These are phyloP conservation scores for Ylistrum balloti DNA, from an alignment of 1,140 invertebrate species.

Conservation along the genomic window DNA sequence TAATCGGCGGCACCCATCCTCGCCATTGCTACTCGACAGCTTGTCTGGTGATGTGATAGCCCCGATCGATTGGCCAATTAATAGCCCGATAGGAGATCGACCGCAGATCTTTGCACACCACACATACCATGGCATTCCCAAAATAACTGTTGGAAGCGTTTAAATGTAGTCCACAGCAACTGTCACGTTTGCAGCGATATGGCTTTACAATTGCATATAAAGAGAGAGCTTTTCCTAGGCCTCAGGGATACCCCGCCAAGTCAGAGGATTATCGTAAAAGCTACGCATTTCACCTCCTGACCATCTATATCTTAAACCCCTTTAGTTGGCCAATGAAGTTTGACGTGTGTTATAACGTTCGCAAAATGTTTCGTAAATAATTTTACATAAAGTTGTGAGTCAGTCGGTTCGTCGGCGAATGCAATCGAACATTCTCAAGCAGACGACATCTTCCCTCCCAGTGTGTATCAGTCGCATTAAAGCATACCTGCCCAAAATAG, in stretches of 20 bases:
- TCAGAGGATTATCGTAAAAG: no score
- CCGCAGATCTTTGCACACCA: neutral
- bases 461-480: neutral
- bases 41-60: neutral
- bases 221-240: no score
- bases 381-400: neutral
- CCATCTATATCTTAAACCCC: no score
- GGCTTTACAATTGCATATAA: neutral
- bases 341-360: no score
- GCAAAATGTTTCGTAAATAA: neutral
- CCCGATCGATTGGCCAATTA: neutral
- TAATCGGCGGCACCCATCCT: neutral
- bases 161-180: neutral
- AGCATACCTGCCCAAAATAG: slow-evolving; percentile 21
- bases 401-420: neutral
- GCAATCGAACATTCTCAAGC: neutral
- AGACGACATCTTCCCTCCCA: neutral
- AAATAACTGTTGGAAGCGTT: neutral
- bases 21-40: neutral
- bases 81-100: neutral
- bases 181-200: neutral
- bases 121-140: neutral
- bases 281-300: no score
- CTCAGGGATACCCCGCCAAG: no score
- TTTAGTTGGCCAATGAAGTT: no score